phyloP scores from a whole-genome alignment of 2,113 vertebrate species.

The Rhea pennata region DNA sequence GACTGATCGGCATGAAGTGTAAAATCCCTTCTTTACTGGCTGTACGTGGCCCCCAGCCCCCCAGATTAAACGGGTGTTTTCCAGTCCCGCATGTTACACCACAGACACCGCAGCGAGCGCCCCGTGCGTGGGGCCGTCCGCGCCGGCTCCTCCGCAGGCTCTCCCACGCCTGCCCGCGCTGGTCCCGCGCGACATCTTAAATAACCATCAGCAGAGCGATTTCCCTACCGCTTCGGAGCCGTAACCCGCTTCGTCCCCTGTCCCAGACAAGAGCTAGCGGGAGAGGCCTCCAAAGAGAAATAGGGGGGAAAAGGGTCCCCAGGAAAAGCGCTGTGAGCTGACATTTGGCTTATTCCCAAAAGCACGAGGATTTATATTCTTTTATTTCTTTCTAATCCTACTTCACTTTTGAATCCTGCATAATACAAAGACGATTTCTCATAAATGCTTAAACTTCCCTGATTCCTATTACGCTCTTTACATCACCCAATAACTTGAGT shows the following conservation, averaged over 20 bases:
- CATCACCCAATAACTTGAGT: neutral
- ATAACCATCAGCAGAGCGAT: neutral
- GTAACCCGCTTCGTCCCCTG: neutral
- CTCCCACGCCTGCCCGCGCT: neutral
- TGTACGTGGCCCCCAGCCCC: neutral
- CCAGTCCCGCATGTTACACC: neutral
- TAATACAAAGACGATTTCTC: neutral
- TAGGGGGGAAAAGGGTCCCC: neutral
- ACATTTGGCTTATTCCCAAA: neutral
- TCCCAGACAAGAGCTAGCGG: neutral
- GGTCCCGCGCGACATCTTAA: neutral
- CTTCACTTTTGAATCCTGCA: neutral
- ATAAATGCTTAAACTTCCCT: neutral
- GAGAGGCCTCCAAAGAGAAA: neutral
- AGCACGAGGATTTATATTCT: neutral
- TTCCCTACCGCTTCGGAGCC: neutral
- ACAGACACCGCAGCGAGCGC: too few relatives aligned
- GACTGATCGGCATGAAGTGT: neutral
- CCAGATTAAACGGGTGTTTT: neutral
- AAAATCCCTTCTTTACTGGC: neutral
- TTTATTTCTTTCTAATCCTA: neutral
- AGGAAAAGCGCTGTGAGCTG: neutral
- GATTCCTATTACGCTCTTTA: neutral
- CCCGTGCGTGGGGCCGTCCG: too few relatives aligned
- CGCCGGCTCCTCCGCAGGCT: neutral